phyloP scores from a whole-genome alignment of 1,140 invertebrate genomes.

The Lepeophtheirus salmonis region DNA sequence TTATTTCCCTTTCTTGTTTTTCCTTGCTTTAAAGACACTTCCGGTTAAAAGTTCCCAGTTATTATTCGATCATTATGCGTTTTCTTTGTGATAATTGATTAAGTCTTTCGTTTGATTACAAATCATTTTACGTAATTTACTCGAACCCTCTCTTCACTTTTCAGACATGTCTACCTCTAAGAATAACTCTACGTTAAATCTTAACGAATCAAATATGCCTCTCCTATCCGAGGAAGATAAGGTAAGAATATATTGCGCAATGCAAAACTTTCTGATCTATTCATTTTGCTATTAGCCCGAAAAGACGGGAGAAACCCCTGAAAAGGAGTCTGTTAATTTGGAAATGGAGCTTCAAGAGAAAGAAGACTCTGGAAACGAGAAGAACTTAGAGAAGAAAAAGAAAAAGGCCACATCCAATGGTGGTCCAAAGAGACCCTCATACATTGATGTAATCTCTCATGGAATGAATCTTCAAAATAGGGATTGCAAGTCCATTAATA shows the following conservation, averaged over 20 bases:
- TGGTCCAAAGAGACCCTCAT: conserved; percentile 21
- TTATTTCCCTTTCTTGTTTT: no score
- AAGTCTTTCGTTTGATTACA: no score
- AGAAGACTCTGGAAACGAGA: conserved; percentile 19
- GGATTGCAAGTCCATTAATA: conserved; percentile 25
- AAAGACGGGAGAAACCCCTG: conserved; percentile 20
- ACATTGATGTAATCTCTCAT: conserved; percentile 23
- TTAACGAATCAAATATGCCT: conserved; percentile 26
- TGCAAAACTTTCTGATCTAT: not conserved
- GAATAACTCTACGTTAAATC: conserved; percentile 24
- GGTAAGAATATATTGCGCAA: not conserved
- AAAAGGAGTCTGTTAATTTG: conserved; percentile 20
- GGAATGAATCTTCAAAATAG: conserved; percentile 26
- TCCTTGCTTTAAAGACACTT: no score
- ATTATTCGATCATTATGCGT: no score
- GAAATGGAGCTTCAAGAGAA: conserved; percentile 9
- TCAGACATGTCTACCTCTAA: conserved; percentile 19
- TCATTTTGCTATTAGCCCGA: conserved; percentile 13
- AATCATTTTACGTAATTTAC: no score
- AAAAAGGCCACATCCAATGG: conserved; percentile 21
- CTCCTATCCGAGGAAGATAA: conserved; percentile 22
- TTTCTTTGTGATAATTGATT: no score
- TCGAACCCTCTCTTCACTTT: no score
- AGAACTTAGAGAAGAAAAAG: conserved; percentile 21
- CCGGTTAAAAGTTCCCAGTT: no score